These are phyloP conservation scores for Neofelis nebulosa DNA, from an alignment of 2,113 vertebrate species.

Conservation along the genomic window DNA sequence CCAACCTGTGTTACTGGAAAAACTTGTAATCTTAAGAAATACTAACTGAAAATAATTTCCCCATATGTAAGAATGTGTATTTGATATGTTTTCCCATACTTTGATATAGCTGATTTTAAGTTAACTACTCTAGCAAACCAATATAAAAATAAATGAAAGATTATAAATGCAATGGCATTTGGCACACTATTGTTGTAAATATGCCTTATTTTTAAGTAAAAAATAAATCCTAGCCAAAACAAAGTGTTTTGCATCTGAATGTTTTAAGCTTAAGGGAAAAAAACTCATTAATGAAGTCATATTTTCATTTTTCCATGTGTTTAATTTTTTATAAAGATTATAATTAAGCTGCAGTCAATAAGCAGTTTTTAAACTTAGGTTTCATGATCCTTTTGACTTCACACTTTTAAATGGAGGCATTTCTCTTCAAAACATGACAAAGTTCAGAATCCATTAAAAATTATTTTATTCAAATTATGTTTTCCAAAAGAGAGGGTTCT, in stretches of 20 bases:
- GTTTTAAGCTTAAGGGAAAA: constrained; percentile 39
- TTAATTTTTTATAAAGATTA: constrained; percentile 81
- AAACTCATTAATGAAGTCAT: background rate
- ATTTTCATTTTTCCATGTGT: constrained; percentile 75
- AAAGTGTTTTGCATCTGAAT: constrained; percentile 55
- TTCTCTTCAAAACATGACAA: constrained; percentile 62
- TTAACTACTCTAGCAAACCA: background rate
- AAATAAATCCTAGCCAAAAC: constrained; percentile 25
- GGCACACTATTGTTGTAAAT: background rate
- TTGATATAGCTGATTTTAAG: constrained; percentile 22
- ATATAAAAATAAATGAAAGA: constrained; percentile 25
- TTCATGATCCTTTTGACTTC: constrained; percentile 38
- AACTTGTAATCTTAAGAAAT: constrained; percentile 30
- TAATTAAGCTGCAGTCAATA: constrained; percentile 77
- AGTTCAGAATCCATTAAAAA: constrained; percentile 68
- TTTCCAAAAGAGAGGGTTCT: constrained; percentile 98
- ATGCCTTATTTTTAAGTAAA: constrained; percentile 69
- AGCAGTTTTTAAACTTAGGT: constrained; percentile 64
- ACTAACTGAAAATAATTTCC: constrained; percentile 43
- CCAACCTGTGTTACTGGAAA: background rate
- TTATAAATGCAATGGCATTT: constrained; percentile 12
- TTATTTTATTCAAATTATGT: constrained; percentile 81
- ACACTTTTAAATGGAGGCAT: constrained; percentile 59
- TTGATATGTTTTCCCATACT: constrained; percentile 22
- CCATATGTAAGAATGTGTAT: background rate